phyloP scores from a whole-genome alignment of 2,113 vertebrate species.

The Elephas maximus region DNA sequence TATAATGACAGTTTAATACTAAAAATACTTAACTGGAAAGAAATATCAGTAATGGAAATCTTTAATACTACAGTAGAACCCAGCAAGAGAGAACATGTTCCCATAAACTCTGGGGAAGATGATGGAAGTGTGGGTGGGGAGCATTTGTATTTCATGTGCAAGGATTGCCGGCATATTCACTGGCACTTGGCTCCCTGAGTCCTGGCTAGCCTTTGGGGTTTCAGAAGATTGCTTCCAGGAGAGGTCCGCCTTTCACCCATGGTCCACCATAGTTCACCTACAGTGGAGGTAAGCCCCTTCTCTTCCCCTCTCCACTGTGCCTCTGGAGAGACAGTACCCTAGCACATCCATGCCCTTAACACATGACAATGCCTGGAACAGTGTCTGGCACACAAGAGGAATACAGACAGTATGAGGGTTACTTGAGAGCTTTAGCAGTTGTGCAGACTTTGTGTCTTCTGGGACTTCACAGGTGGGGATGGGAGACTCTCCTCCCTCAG shows the following conservation, averaged over 20 bases:
- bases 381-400: rapidly evolving
- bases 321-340: not conserved
- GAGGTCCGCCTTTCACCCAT: not conserved
- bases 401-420: not conserved
- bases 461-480: rapidly evolving
- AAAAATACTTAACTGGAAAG: slow-evolving; percentile 74
- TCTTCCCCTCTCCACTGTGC: not conserved
- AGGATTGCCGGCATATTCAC: not conserved
- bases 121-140: not conserved
- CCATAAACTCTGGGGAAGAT: not conserved
- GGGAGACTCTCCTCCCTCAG: not conserved
- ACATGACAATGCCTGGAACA: not conserved
- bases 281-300: not conserved
- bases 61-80: slow-evolving; percentile 65
- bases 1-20: slow-evolving; percentile 79
- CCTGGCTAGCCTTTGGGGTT: not conserved
- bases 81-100: slow-evolving; percentile 61
- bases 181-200: not conserved
- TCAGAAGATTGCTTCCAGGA: not conserved
- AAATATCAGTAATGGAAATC: slow-evolving; percentile 77
- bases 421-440: not conserved
- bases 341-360: not conserved
- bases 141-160: not conserved
- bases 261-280: not conserved
- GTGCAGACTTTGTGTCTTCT: not conserved